Evolutionary conservation across 2,888 invertebrate species (phyloP).

Genomic region (Morpho deidamia): DNA sequence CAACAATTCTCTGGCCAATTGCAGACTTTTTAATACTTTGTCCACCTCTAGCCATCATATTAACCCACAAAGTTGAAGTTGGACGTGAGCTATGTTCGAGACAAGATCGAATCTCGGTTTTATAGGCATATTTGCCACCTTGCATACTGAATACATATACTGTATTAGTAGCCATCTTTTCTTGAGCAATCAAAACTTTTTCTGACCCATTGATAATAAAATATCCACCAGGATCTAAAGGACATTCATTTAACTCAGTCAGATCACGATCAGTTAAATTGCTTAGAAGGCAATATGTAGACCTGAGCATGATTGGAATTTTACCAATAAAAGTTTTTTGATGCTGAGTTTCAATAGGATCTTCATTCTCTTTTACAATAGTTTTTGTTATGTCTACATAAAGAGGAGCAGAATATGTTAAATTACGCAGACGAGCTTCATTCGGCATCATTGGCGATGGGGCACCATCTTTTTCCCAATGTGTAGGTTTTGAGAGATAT

Average conservation of each 20-base stretch:
- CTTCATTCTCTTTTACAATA: slow-evolving; percentile 93
- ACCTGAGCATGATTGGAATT: slow-evolving; percentile 99
- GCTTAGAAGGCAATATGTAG: slow-evolving; percentile 96
- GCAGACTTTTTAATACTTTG: slow-evolving; percentile 98
- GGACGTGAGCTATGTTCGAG: slow-evolving; percentile 89
- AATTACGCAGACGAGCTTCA: slow-evolving; percentile 96
- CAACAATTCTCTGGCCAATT: slow-evolving; percentile 98
- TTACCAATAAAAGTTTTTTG: slow-evolving; percentile 89
- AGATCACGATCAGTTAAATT: slow-evolving; percentile 99
- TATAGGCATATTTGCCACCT: slow-evolving; percentile 99
- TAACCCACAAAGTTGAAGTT: slow-evolving; percentile 98
- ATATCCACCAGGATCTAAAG: slow-evolving; percentile 99
- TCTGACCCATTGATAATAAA: slow-evolving; percentile 99
- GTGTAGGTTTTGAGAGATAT: slow-evolving; percentile 98
- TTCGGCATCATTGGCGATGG: slow-evolving; percentile 99
- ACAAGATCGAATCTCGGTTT: slow-evolving; percentile 96
- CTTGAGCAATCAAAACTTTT: slow-evolving; percentile 98
- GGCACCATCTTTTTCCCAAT: slow-evolving; percentile 99
- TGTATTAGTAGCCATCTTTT: slow-evolving; percentile 99
- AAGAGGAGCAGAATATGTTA: slow-evolving; percentile 98
- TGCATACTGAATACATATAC: slow-evolving; percentile 99
- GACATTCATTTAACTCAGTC: slow-evolving; percentile 99
- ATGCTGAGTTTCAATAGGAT: slow-evolving; percentile 90
- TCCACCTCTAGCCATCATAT: slow-evolving; percentile 99
- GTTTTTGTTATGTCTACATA: slow-evolving; percentile 99